These are phyloP conservation scores for Phrynosoma blainvillii DNA, from an alignment of 2,113 vertebrate genomes.

Conservation along the genomic window DNA sequence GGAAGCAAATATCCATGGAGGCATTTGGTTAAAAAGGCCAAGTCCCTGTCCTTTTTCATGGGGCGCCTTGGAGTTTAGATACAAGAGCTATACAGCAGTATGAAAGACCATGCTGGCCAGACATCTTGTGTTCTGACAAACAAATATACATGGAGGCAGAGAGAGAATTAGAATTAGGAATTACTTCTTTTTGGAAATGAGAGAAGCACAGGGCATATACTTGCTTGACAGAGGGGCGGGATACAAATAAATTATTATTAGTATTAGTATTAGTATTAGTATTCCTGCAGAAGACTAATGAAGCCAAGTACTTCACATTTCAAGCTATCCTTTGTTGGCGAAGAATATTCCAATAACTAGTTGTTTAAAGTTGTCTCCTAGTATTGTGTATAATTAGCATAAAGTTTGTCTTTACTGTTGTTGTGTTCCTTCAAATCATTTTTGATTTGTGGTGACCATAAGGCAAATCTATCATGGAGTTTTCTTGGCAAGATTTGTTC, in stretches of 20 bases:
- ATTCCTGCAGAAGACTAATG: slow-evolving; percentile 41
- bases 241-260: no score
- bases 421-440: no score
- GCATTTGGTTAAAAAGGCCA: slow-evolving; percentile 9
- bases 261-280: background rate
- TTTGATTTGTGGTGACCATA: no score
- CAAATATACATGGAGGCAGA: background rate
- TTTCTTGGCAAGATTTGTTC: no score
- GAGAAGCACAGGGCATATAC: background rate
- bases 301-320: slow-evolving; percentile 52
- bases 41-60: slow-evolving; percentile 35
- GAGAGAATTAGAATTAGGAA: slow-evolving; percentile 13
- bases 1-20: slow-evolving; percentile 28
- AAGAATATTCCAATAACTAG: background rate
- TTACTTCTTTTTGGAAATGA: slow-evolving; percentile 27
- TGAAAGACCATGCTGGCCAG: slow-evolving; percentile 18
- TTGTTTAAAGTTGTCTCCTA: no score
- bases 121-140: background rate
- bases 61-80: background rate
- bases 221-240: background rate
- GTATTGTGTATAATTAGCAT: no score
- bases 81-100: slow-evolving; percentile 1
- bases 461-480: no score
- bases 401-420: no score
- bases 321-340: slow-evolving; percentile 32